Evolutionary conservation across 2,797 vertebrate species (phyloP).

Genomic region (Paedocypris micromegethes): DNA sequence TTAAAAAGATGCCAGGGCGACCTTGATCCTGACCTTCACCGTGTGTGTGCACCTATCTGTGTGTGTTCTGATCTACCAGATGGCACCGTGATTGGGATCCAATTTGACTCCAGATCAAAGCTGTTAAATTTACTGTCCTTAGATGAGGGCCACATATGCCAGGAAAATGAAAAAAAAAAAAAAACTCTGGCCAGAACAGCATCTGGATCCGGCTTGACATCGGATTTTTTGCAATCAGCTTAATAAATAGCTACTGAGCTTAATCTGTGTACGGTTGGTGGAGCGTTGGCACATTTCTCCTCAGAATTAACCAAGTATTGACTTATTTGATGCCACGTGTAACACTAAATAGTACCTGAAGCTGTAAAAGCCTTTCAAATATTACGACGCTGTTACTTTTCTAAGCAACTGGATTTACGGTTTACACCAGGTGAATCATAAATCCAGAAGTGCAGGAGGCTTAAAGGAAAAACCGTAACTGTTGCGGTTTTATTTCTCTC

Average conservation of each 20-base stretch:
- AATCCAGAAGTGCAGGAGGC: neutral
- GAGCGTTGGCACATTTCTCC: neutral
- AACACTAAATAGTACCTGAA: neutral
- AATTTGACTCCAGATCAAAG: constrained; percentile 64
- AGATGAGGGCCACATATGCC: constrained; percentile 59
- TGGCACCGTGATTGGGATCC: constrained; percentile 67
- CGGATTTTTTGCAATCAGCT: neutral
- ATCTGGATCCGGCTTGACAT: constrained; percentile 53
- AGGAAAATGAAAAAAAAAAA: constrained; percentile 35
- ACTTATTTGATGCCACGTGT: neutral
- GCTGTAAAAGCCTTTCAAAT: no score
- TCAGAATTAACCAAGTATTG: neutral
- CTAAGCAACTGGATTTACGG: neutral
- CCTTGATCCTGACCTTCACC: constrained; percentile 66
- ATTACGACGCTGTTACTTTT: neutral
- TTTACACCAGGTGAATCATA: neutral
- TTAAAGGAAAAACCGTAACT: neutral
- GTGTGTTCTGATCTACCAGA: constrained; percentile 64
- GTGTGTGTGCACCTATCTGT: constrained; percentile 40
- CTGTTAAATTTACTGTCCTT: constrained; percentile 63
- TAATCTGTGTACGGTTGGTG: neutral
- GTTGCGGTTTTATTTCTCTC: no score
- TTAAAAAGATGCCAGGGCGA: constrained; percentile 67
- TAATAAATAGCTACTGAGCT: neutral
- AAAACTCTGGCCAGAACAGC: constrained; percentile 52